Evolutionary conservation across 2,113 vertebrate species (phyloP).

Genomic region (Ramphastos sulfuratus): DNA sequence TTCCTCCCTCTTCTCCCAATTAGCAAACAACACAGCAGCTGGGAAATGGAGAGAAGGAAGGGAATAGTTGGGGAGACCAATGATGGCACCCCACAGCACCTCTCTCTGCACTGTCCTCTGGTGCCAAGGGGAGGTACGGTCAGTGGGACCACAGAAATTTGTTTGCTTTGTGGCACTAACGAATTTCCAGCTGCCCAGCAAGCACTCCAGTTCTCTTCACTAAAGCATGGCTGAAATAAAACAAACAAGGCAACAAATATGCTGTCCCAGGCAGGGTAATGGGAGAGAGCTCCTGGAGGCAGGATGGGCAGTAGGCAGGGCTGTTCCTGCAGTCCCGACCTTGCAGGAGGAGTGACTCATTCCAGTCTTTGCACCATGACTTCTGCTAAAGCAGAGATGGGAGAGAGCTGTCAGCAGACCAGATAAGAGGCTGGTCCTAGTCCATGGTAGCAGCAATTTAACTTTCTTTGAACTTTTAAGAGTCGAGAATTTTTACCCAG

Average conservation of each 20-base stretch:
- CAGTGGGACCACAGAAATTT: background rate
- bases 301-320: background rate
- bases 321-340: background rate
- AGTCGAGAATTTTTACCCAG: background rate
- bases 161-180: background rate
- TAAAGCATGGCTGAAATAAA: background rate
- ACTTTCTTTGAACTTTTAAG: background rate
- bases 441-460: background rate
- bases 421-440: background rate
- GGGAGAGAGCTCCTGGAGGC: background rate
- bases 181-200: background rate
- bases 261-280: background rate
- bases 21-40: background rate
- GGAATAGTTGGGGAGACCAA: background rate
- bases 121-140: rapidly evolving
- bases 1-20: background rate
- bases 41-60: background rate
- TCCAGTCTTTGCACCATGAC: background rate
- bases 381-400: background rate
- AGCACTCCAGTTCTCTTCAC: background rate
- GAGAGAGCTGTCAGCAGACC: background rate
- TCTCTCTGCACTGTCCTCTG: background rate
- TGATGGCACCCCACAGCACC: background rate
- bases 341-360: background rate
- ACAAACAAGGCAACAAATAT: background rate